A percentile compares a stretch with the other conserved stretches of the same genome.
Conservation (phyloP, 2,888 invertebrate genomes). For the Cheilosia urbana region DNA sequence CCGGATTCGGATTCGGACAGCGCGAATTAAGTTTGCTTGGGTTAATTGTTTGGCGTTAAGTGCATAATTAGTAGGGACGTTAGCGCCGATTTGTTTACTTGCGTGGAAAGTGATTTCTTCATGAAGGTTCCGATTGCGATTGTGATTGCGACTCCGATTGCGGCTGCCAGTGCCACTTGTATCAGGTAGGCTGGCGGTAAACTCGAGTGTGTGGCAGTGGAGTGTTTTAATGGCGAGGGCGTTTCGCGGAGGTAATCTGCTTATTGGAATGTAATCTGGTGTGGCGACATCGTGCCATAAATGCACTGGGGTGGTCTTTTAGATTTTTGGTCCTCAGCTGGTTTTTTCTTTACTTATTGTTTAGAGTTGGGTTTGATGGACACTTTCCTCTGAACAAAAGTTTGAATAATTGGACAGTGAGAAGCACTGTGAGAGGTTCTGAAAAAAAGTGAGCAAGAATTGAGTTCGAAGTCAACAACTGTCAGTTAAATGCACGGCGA, state of each 20-base stretch:
- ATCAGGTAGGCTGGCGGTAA: background rate
- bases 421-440: no score
- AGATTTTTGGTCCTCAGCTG: background rate
- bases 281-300: background rate
- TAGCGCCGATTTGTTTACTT: constrained; percentile 52
- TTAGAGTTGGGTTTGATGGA: no score
- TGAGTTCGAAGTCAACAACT: no score
- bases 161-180: background rate
- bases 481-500: no score
- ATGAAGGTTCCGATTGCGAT: background rate
- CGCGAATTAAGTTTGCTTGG: constrained; percentile 61
- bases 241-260: background rate
- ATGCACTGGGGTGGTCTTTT: background rate
- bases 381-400: no score
- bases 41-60: constrained; percentile 66
- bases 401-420: no score
- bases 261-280: background rate
- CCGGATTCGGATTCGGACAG: constrained; percentile 19
- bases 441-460: no score
- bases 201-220: background rate
- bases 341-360: no score
- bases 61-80: constrained; percentile 66
- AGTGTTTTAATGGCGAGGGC: constrained; percentile 2
- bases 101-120: constrained; percentile 39
- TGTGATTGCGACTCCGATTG: no score